These are phyloP conservation scores for Atethmia centrago DNA, from an alignment of 2,888 invertebrate species.

Conservation along the genomic window DNA sequence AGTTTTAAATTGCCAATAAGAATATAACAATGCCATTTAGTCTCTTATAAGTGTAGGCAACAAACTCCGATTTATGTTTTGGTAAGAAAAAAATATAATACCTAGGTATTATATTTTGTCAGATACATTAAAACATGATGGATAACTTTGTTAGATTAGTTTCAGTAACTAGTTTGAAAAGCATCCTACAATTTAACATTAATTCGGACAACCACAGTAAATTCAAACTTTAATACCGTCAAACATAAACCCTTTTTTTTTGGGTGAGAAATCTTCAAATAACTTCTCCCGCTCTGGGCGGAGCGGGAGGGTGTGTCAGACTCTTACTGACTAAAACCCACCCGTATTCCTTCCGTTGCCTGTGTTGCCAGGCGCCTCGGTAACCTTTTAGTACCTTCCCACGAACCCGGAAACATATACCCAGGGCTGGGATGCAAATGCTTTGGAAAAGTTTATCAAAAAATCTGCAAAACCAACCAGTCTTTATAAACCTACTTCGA, in stretches of 20 bases:
- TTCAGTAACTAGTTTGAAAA: neutral
- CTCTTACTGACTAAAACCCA: too few species aligned
- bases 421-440: neutral
- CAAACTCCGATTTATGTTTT: too few species aligned
- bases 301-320: too few species aligned
- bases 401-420: neutral
- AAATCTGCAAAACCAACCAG: neutral
- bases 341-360: too few species aligned
- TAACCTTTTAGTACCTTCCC: too few species aligned
- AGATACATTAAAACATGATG: neutral
- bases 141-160: too few species aligned
- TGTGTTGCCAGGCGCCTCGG: too few species aligned
- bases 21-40: neutral
- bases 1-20: neutral
- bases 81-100: too few species aligned
- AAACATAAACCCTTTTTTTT: too few species aligned
- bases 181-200: neutral
- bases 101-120: neutral
- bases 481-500: neutral
- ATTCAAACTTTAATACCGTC: neutral
- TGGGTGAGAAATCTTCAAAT: too few species aligned
- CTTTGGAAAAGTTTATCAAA: neutral
- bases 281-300: too few species aligned
- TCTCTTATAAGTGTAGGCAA: neutral
- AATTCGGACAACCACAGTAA: neutral